Evolutionary conservation across 2,113 vertebrate genomes (phyloP), one percentile per base, ranked within the genome.

Genomic region (Melanerpes formicivorus): DNA sequence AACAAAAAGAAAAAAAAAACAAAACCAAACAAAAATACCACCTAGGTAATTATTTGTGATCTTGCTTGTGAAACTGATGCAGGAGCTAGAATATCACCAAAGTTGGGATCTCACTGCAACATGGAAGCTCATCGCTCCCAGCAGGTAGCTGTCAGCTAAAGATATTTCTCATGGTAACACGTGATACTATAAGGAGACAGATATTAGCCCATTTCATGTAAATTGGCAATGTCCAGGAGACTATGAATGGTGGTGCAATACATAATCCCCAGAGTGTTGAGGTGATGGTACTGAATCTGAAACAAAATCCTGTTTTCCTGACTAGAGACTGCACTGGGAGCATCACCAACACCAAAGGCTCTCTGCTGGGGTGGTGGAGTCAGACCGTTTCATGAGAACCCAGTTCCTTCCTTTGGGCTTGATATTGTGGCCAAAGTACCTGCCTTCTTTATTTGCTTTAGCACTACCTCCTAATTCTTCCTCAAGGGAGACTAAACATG

Each of bases 191-290:
- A 65, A 73, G 21, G 59, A 87, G 34, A 16, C 10, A 62, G 92
- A n/a, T 0, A 0, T n/a, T 81, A 34, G 9, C 2, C 0, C 18
- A 1, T 23, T 29, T 18, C 26, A 14, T 23, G 25, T 42, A 76
- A 76, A 85, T 18, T 23, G 34, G 19, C 56, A 63, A 14, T 14
- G 2, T 70, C 9, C 46, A 77, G 12, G 29, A 70, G 42, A 32
- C n/a, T 34, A 23, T 3, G n/a, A 66, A 54, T 18, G 21, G 5
- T 23, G 29, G 17, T 65, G 48, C 23, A 65, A 50, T 54, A 81
- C 19, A n/a, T 30, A 56, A 4, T 34, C 30, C 40, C 19, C 67
- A 64, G 7, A 59, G 18, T 65, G 16, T 37, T 90, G 42, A 58
- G 25, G 32, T 60, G 46, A 63, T 11, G 76, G 48, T 62, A 78